These are phyloP conservation scores for Dorcus parallelipipedus DNA, from an alignment of 2,888 invertebrate genomes.

Conservation along the genomic window DNA sequence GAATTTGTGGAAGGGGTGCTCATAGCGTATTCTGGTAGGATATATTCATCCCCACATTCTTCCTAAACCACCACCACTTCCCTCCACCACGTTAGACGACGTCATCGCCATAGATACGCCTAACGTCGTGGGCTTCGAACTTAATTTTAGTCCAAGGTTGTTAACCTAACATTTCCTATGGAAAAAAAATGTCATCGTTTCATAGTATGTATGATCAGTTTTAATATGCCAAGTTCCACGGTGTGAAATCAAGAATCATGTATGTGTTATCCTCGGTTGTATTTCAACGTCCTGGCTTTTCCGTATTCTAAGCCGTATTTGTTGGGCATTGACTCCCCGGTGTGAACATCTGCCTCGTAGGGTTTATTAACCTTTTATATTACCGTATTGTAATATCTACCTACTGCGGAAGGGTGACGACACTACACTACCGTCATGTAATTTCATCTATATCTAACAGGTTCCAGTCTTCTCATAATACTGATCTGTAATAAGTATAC, in stretches of 20 bases:
- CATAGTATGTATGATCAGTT: neutral
- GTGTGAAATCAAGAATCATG: neutral
- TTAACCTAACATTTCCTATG: constrained; percentile 36
- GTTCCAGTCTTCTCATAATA: too few species aligned
- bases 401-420: neutral
- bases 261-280: neutral
- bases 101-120: constrained; percentile 46
- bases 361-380: constrained; percentile 14
- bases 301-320: neutral
- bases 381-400: constrained; percentile 1
- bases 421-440: too few species aligned
- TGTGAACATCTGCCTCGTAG: constrained; percentile 12
- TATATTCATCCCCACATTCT: constrained; percentile 52
- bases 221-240: neutral
- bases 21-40: constrained; percentile 50
- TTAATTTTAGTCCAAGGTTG: constrained; percentile 34
- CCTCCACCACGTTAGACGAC: constrained; percentile 48
- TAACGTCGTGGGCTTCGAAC: constrained; percentile 14
- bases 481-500: too few species aligned
- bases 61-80: constrained; percentile 49
- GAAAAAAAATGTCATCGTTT: constrained; percentile 3
- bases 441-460: too few species aligned
- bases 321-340: constrained; percentile 5
- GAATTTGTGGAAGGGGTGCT: constrained; percentile 52
- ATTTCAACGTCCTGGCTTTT: neutral